Percentiles rank a stretch among this genome's conserved stretches.
Conservation (phyloP, 2,797 vertebrate genomes). For the Gallinago stenura region DNA sequence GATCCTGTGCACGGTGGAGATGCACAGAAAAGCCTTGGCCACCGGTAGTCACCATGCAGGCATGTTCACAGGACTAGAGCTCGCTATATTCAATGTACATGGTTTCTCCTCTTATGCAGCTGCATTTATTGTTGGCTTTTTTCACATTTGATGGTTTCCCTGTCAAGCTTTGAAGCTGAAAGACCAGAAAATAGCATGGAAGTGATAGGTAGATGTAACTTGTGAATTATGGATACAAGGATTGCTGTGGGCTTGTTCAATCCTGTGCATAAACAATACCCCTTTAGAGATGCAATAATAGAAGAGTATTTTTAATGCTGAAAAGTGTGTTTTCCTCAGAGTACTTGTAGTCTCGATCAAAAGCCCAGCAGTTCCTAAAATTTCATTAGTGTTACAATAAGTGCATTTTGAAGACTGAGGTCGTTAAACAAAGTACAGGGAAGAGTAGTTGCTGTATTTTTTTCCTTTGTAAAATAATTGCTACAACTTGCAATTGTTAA, state of each 20-base stretch:
- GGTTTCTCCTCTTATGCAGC: neutral
- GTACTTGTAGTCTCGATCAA: neutral
- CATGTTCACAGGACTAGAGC: neutral
- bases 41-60: neutral
- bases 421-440: slow-evolving; percentile 2
- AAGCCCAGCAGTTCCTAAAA: neutral
- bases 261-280: neutral
- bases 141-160: neutral
- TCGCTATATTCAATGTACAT: neutral
- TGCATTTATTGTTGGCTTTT: neutral
- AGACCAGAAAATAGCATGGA: neutral
- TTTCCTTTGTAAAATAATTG: slow-evolving; percentile 30
- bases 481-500: slow-evolving; percentile 20
- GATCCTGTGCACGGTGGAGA: neutral
- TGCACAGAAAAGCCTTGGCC: neutral
- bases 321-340: neutral
- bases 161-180: neutral
- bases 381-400: neutral
- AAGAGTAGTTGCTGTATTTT: neutral
- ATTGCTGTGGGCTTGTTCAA: neutral
- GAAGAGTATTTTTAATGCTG: neutral
- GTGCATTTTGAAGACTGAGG: neutral
- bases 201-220: neutral
- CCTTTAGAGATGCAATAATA: neutral
- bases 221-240: neutral